Base-by-base conservation (phyloP, 2,113 vertebrate genomes). In the Pygoscelis adeliae region DNA sequence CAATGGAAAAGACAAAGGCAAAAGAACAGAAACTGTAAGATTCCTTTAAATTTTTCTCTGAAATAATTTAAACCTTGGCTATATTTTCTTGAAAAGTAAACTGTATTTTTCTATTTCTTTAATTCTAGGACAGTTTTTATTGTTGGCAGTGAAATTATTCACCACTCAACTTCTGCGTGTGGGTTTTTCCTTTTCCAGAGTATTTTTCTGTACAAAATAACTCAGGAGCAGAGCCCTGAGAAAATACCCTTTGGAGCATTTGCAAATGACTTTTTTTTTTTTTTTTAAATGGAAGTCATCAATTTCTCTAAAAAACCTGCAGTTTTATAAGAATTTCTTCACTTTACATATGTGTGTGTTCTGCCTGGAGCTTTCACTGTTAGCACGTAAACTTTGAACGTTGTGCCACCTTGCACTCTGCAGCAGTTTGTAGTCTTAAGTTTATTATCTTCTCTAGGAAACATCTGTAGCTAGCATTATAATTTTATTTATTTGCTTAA, bases 1-100 rank as follows among this genome's bases (percentile, higher is more conserved):
- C 98, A 79, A 66, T 97, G 65, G 99, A 99, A 87, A 99, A 98
- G 97, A 90, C 98, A 97, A 99, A 99, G 98, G 85, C 98, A 96
- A 99, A 99, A 98, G 99, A 99, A 92, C 99, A 98, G 47, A 99
- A 99, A 98, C 98, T 99, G 99, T 99, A 99, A 99, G 99, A 97
- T 92, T 67, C 27, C 74, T 71, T 66, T 16, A 12, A 56, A 77
- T 83, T 61, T 85, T 94, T 30, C 23, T 81, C 26, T 77, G 38
- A 77, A 1, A 5, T 74, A 36, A 84, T 62, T 83, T 66, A 69
- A 90, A 53, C 11, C 17, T 72, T 42, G n/a, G 38, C 8, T 55
- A 9, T 74, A 56, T 69, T 55, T 93, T 89, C 61, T 61, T 67
- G 44, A 59, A 83, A 89, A 87, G 80, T 36, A 79, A 46, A 47